These are phyloP conservation scores for Potamilus streckersoni DNA, from an alignment of 1,140 invertebrate species.

Conservation along the genomic window DNA sequence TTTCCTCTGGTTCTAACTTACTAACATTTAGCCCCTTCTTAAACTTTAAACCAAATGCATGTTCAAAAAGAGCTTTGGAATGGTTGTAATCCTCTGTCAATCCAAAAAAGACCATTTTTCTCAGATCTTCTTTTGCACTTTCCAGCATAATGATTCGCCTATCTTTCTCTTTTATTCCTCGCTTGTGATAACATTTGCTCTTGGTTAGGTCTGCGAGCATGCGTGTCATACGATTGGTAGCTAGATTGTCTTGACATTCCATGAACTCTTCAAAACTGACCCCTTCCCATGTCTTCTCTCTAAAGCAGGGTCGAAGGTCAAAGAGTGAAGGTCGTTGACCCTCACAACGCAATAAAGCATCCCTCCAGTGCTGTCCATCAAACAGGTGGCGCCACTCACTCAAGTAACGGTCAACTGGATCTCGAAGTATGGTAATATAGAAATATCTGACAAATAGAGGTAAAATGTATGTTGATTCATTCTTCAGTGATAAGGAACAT, in stretches of 20 bases:
- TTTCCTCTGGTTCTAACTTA: slow-evolving; percentile 4
- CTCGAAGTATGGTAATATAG: slow-evolving; percentile 92
- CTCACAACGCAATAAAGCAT: slow-evolving; percentile 34
- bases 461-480: neutral
- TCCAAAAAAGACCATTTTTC: slow-evolving; percentile 95
- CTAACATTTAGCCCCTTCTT: slow-evolving; percentile 1
- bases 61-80: slow-evolving; percentile 95
- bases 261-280: slow-evolving; percentile 88
- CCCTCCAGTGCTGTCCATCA: slow-evolving; percentile 91
- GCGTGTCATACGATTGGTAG: slow-evolving; percentile 93
- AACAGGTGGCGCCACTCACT: slow-evolving; percentile 95
- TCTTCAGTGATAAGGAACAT: too few species aligned
- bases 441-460: slow-evolving; percentile 77
- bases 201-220: slow-evolving; percentile 90
- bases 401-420: slow-evolving; percentile 89
- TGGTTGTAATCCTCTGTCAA: slow-evolving; percentile 93
- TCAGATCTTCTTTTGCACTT: slow-evolving; percentile 93
- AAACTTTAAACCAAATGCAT: slow-evolving; percentile 87
- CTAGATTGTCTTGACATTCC: slow-evolving; percentile 88
- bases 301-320: slow-evolving; percentile 70
- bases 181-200: slow-evolving; percentile 92
- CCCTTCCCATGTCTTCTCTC: slow-evolving; percentile 71
- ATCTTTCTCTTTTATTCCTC: slow-evolving; percentile 74
- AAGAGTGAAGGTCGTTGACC: slow-evolving; percentile 80
- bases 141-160: slow-evolving; percentile 85